A percentile compares a stretch with the other conserved stretches of the same genome.
Evolutionary conservation across 2,113 vertebrate species (phyloP).

Genomic region (Caretta caretta): DNA sequence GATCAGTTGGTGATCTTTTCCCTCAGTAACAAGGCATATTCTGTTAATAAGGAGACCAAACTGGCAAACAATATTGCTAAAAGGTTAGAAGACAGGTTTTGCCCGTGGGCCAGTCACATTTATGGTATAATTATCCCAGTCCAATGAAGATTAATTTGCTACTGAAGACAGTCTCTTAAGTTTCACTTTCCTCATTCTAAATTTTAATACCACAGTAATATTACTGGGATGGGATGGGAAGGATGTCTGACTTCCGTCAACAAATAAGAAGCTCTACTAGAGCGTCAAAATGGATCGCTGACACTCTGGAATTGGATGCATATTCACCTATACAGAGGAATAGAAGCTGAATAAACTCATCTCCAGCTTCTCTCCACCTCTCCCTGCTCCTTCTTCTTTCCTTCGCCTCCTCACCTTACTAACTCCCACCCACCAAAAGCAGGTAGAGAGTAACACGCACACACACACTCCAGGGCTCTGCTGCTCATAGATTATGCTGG

Average conservation of each 20-base stretch:
- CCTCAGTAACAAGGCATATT: not conserved
- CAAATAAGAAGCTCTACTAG: not conserved
- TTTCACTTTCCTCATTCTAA: not conserved
- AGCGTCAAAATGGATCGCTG: not conserved
- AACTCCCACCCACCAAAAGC: not conserved
- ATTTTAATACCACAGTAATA: not conserved
- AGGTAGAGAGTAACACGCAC: not conserved
- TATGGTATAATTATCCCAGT: not conserved
- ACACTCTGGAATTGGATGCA: not conserved
- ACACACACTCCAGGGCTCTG: not conserved
- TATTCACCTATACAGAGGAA: not conserved
- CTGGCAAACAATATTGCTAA: not conserved
- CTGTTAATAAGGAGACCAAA: not conserved
- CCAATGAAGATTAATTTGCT: not conserved
- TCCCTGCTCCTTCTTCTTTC: not conserved
- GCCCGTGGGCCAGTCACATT: not conserved
- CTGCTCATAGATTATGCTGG: not conserved
- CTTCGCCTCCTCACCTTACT: not conserved
- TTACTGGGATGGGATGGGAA: not conserved
- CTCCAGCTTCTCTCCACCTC: not conserved
- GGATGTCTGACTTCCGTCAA: not conserved
- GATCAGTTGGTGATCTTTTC: constrained; percentile 33
- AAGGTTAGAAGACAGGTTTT: not conserved
- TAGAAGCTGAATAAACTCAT: not conserved
- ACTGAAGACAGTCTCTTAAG: not conserved